Conservation (phyloP, 2,888 invertebrate genomes). For the Cephus nigrinus region DNA sequence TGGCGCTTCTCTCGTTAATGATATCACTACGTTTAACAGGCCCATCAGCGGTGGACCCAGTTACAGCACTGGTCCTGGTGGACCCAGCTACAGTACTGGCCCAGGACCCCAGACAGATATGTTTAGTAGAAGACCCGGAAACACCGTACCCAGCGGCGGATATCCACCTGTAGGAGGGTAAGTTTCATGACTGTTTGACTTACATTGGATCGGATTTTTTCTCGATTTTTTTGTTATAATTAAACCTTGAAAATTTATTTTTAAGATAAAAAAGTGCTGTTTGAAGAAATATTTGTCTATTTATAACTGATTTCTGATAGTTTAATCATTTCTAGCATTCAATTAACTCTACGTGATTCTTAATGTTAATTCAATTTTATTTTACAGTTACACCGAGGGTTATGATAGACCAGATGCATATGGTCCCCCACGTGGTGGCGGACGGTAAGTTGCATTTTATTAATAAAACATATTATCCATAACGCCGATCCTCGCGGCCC, state of each 20-base stretch:
- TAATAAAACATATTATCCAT: too few species aligned
- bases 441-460: slow-evolving; percentile 57
- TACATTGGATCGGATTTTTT: too few species aligned
- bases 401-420: slow-evolving; percentile 64
- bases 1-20: slow-evolving; percentile 37
- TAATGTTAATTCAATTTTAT: slow-evolving; percentile 9
- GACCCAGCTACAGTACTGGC: slow-evolving; percentile 57
- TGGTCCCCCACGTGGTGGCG: slow-evolving; percentile 62
- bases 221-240: too few species aligned
- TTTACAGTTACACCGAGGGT: slow-evolving; percentile 59
- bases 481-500: too few species aligned
- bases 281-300: slow-evolving; percentile 6
- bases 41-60: slow-evolving; percentile 59
- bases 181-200: slow-evolving; percentile 30
- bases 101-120: slow-evolving; percentile 63
- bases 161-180: slow-evolving; percentile 63
- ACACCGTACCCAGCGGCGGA: slow-evolving; percentile 58
- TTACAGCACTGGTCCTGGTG: slow-evolving; percentile 59
- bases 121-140: slow-evolving; percentile 64
- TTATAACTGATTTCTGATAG: not conserved
- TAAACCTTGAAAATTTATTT: too few species aligned
- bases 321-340: not conserved
- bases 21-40: slow-evolving; percentile 50
- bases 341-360: not conserved
- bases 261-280: not conserved